phyloP scores from a whole-genome alignment of 2,888 invertebrate species.

The Augochlorella aurata region DNA sequence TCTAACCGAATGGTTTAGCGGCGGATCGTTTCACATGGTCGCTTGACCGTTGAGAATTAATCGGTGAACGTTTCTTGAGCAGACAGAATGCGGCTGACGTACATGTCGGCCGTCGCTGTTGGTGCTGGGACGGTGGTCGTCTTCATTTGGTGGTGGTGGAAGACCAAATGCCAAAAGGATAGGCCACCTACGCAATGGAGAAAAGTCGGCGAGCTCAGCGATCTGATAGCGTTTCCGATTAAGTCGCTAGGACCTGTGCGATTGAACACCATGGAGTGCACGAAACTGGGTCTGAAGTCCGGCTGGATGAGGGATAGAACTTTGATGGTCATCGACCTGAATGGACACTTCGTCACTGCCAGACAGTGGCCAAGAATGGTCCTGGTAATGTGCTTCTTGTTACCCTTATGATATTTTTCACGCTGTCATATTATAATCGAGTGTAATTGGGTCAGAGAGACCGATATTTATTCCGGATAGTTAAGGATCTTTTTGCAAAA shows the following conservation, averaged over 20 bases:
- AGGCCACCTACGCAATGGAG: constrained; percentile 83
- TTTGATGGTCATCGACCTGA: constrained; percentile 84
- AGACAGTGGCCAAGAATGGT: constrained; percentile 84
- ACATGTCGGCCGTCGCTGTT: constrained; percentile 73
- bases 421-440: background rate
- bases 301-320: constrained; percentile 85
- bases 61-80: constrained; percentile 25
- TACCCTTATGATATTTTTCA: background rate
- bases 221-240: constrained; percentile 84
- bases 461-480: background rate
- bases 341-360: constrained; percentile 85
- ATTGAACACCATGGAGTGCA: constrained; percentile 83
- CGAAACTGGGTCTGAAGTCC: constrained; percentile 83
- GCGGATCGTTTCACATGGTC: constrained; percentile 33
- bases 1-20: constrained; percentile 3
- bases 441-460: background rate
- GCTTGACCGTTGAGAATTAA: constrained; percentile 40
- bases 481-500: background rate
- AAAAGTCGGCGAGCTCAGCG: constrained; percentile 84
- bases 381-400: constrained; percentile 70
- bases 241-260: constrained; percentile 85
- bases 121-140: constrained; percentile 75
- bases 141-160: constrained; percentile 73
- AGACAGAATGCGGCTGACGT: constrained; percentile 74
- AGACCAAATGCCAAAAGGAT: constrained; percentile 64